Conservation (phyloP, 2,113 vertebrate species). For the Notiomystis cincta region DNA sequence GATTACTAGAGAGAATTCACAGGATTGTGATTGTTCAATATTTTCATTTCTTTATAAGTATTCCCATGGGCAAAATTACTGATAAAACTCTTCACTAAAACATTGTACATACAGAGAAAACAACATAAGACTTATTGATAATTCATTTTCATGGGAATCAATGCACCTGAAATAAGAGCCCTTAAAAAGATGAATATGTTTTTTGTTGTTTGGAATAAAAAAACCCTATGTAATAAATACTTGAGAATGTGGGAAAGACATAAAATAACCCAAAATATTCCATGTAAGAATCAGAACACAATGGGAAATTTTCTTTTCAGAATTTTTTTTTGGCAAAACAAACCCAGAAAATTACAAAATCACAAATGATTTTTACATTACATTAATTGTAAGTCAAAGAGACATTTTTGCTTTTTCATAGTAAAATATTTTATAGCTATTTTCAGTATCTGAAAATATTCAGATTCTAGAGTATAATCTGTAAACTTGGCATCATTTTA, state of each 20-base stretch:
- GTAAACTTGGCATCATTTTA: background rate
- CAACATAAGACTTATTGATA: background rate
- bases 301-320: background rate
- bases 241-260: background rate
- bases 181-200: fast-evolving
- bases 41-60: background rate
- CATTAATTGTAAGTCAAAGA: background rate
- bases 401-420: background rate
- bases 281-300: background rate
- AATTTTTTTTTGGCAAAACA: background rate
- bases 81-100: background rate
- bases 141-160: background rate
- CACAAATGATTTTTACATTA: background rate
- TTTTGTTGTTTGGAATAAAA: background rate
- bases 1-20: background rate
- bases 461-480: background rate
- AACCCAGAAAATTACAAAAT: background rate
- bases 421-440: background rate
- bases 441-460: background rate
- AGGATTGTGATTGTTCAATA: background rate
- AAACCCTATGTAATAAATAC: background rate
- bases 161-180: background rate
- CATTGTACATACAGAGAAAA: background rate
- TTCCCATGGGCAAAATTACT: background rate
- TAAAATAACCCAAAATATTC: background rate